Evolutionary conservation across 2,113 vertebrate genomes (phyloP), one percentile per base, ranked within the genome.

Genomic region (Anoplopoma fimbria): DNA sequence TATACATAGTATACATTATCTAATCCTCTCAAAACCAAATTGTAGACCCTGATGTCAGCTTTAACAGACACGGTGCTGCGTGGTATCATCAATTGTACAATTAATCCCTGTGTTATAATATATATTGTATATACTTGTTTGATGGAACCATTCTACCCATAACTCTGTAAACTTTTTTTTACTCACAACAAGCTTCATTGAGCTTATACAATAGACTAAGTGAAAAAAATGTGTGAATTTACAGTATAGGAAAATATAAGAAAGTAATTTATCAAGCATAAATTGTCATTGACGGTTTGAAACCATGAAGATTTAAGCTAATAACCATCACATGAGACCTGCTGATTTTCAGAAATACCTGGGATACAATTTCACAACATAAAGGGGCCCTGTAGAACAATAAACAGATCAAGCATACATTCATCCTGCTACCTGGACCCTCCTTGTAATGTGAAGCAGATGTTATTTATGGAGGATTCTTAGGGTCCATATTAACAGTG

Each of bases 321-420:
- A 62, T 51, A 61, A 19, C 12, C 17, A 45, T n/a, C 2, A 45
- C 17, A 13, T 36, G 9, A 55, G 0, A 13, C 0, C 21, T 60
- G 31, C 31, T 13, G 2, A 3, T 63, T 73, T 55, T 3, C n/a
- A 76, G 55, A 81, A 69, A 70, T 70, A 51, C 15, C 23, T 15
- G 0, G 29, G 55, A 55, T 76, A 63, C 8, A 58, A 42, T 78
- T 84, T 75, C 64, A 67, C 42, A 70, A 53, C 67, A 71, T 47
- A 81, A 83, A 81, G 64, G 65, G 29, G 62, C 63, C 5, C 61
- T 19, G 27, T 33, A 34, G 36, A 79, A 87, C 42, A 76, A 69
- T 23, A 75, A 31, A 45, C 60, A 55, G n/a, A 9, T 61, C 4
- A 53, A n/a, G 25, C 9, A n/a, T 38, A 47, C 19, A 70, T 29